Base-by-base conservation (phyloP, 2,797 vertebrate species). In the Ctenochaetus hawaiiensis region DNA sequence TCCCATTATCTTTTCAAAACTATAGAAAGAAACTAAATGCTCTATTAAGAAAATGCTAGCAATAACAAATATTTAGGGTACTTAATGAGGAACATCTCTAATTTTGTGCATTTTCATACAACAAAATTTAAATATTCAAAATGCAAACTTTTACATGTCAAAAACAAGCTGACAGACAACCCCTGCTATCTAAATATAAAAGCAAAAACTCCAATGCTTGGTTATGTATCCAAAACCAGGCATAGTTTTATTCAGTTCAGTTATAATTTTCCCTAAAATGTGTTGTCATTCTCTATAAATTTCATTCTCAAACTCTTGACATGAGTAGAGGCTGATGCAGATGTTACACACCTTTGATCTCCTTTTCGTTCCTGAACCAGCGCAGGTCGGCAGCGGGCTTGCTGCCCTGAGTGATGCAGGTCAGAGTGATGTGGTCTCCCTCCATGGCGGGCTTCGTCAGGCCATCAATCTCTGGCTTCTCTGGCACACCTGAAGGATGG, bases 341-440 rank as follows among this genome's bases (percentile, higher is more conserved):
- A 61, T 6, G 64, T 34, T 6, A 72, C 67, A 81, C 93, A 99
- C 98, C 98, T 97, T 97, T 97, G 86, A 99, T 95, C 93, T 99
- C 98, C 92, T 98, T 98, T 70, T 99, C 97, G 0, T 98, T 98
- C 92, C 98, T 96, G 94, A 97, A 99, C 98, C 98, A 99, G 94
- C 97, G 97, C 89, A 99, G 96, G 90, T 99, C 97, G 2, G 98
- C 98, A 7, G 98, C 98, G 56, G 98, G 98, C 91, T 99, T 99
- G 87, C 98, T 99, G 75, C 98, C 98, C 59, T 97, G 97, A 14
- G 97, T 99, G 90, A 97, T 97, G 92, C 98, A 99, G 83, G 97
- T 99, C 86, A 99, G 94, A 48, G 97, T 97, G 95, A 99, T 96
- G 81, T 96, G 91, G 85, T 99, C 98, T 77, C 98, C 98, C 87